Percentiles rank a stretch among this genome's conserved stretches.
Conservation (phyloP, 2,888 invertebrate species). For the Ennomos fuscantarius region DNA sequence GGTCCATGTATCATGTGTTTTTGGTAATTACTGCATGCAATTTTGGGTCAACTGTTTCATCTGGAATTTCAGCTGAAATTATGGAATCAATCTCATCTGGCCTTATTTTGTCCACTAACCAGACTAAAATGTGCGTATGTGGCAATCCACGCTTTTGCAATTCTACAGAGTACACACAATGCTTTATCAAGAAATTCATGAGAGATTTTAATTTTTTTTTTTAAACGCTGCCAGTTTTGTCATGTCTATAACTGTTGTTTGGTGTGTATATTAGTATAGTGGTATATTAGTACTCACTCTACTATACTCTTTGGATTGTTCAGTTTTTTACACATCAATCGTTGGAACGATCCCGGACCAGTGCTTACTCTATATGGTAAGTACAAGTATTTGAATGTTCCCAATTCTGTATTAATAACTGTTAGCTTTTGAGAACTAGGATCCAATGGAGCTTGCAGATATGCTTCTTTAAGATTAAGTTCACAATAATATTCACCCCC, state of each 20-base stretch:
- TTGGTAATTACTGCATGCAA: conserved; percentile 35
- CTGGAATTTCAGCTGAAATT: conserved; percentile 40
- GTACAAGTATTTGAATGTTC: too few species aligned
- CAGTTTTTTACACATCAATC: too few species aligned
- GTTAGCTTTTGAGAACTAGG: too few species aligned
- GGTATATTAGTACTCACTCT: too few species aligned
- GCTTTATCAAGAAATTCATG: conserved; percentile 35
- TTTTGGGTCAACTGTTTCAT: conserved; percentile 30
- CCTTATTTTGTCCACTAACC: conserved; percentile 37
- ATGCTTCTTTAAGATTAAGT: too few species aligned
- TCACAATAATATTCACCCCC: too few species aligned
- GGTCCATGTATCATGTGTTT: conserved; percentile 41
- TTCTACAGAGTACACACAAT: conserved; percentile 27
- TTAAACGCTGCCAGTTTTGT: conserved; percentile 37
- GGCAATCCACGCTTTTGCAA: conserved; percentile 32
- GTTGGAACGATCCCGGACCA: too few species aligned
- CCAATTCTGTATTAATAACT: too few species aligned
- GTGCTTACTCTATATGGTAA: too few species aligned
- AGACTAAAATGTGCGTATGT: conserved; percentile 35
- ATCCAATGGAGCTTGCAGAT: too few species aligned
- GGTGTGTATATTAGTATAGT: too few species aligned
- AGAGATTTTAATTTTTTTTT: conserved; percentile 36
- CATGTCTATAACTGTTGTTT: conserved; percentile 29
- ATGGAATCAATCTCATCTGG: conserved; percentile 38
- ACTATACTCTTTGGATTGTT: too few species aligned